Conservation (phyloP, 2,888 invertebrate species). For the Nomada ruficornis region DNA sequence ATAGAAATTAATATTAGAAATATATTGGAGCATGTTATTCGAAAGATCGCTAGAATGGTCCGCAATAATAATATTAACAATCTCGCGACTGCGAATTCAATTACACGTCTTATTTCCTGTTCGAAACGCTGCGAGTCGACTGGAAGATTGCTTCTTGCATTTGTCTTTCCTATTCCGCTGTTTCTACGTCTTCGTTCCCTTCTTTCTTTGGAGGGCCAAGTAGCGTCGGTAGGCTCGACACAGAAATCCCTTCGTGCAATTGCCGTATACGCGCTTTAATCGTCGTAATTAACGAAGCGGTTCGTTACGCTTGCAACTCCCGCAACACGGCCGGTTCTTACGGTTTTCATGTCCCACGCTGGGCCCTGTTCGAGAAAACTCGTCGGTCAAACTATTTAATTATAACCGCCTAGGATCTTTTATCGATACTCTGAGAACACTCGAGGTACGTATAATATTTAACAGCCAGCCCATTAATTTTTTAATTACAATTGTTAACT, state of each 20-base stretch:
- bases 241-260: slow-evolving; percentile 49
- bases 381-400: slow-evolving; percentile 57
- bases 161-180: neutral
- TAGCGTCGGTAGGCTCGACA: slow-evolving; percentile 59
- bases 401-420: slow-evolving; percentile 6
- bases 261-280: slow-evolving; percentile 59
- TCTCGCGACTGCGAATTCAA: too few species aligned
- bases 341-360: slow-evolving; percentile 41
- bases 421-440: slow-evolving; percentile 5
- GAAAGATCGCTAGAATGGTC: too few species aligned
- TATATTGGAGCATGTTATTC: too few species aligned
- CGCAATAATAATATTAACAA: too few species aligned
- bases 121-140: too few species aligned
- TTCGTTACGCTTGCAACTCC: slow-evolving; percentile 60
- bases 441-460: neutral
- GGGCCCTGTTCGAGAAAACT: slow-evolving; percentile 45
- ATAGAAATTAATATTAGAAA: neutral
- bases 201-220: slow-evolving; percentile 14
- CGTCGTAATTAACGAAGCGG: slow-evolving; percentile 72
- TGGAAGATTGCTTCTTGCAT: neutral
- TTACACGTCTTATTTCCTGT: too few species aligned
- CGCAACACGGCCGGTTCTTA: neutral
- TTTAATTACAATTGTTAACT: too few species aligned
- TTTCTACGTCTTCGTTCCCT: neutral
- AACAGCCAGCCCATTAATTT: too few species aligned